Evolutionary conservation across 2,888 invertebrate genomes (phyloP), one percentile per base, ranked within the genome.

Genomic region (Dolichomitus sp.): DNA sequence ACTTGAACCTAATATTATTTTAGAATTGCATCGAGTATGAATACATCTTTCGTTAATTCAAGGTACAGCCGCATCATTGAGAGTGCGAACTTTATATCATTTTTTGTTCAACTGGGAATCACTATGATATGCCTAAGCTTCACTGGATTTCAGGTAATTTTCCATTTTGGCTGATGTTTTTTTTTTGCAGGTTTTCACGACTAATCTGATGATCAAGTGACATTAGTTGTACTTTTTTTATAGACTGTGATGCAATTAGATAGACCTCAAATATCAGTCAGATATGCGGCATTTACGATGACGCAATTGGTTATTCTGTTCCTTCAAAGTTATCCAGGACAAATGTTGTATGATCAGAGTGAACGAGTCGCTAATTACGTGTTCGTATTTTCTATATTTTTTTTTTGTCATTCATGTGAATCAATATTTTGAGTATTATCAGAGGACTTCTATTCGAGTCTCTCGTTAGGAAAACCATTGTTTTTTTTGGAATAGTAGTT

Each of bases 81-180:
- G 33, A 66, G 74, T 6, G 85, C 87, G 2, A 87, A 88, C 72
- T 84, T 78, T 27, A 76, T 85, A n/a, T 89, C 89, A 40, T 89
- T 85, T 65, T 88, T 90, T 70, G 83, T 89, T 63, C 88, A 89
- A 85, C 40, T 90, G 70, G 90, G 89, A 40, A 70, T 89, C 6
- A 88, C 77, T 65, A 89, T 90, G 90, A 42, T 88, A 12, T 87
- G 89, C 33, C 84, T 90, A 57, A 90, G 87, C 68, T 90, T 90
- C 63, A 88, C 88, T 0, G 86, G 85, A 50, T 90, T 88, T 23
- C 90, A 90, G 86, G 90, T 88, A 33, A 74, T 86, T 83, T n/a
- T 7, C 12, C 9, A 14, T 66, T 48, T 6, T n/a, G 27, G 14
- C 23, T 23, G 23, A 1, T 23, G 37, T 6, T 17, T 23, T 33